Percentiles rank a stretch among this genome's conserved stretches.
Conservation (phyloP, 2,797 vertebrate genomes). For the Thalassophryne amazonica region DNA sequence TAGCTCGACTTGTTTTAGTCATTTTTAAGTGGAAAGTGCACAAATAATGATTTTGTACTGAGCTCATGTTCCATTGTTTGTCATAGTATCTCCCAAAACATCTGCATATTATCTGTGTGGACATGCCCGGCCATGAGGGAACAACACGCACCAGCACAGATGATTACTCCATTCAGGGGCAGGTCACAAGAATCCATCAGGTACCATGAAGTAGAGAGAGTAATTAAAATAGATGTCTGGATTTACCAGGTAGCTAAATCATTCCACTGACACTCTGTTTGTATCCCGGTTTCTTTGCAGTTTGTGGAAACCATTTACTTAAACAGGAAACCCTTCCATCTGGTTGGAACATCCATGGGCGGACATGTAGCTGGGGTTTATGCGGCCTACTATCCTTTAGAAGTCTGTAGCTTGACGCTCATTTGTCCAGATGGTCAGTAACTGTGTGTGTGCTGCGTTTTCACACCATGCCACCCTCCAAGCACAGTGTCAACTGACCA, state of each 20-base stretch:
- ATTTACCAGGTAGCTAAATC: background rate
- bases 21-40: too few species aligned
- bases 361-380: slow-evolving; percentile 93
- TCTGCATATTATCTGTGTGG: slow-evolving; percentile 92
- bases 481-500: too few species aligned
- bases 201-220: slow-evolving; percentile 63
- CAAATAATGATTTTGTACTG: background rate
- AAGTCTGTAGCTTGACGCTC: slow-evolving; percentile 89
- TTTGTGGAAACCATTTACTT: slow-evolving; percentile 90
- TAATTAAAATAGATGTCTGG: background rate
- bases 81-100: slow-evolving; percentile 95
- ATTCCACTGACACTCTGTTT: slow-evolving; percentile 13
- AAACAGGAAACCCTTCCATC: slow-evolving; percentile 90
- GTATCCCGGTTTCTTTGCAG: slow-evolving; percentile 58
- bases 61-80: background rate
- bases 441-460: background rate
- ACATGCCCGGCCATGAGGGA: slow-evolving; percentile 96
- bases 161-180: slow-evolving; percentile 90
- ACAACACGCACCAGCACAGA: slow-evolving; percentile 89
- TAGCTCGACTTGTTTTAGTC: too few species aligned
- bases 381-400: slow-evolving; percentile 86
- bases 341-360: slow-evolving; percentile 95
- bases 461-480: too few species aligned
- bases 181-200: slow-evolving; percentile 92
- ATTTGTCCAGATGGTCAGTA: slow-evolving; percentile 93